Percentiles rank a stretch among this genome's conserved stretches.
These are phyloP conservation scores for Dolomedes plantarius DNA, from an alignment of 2,888 invertebrate genomes.

Conservation along the genomic window DNA sequence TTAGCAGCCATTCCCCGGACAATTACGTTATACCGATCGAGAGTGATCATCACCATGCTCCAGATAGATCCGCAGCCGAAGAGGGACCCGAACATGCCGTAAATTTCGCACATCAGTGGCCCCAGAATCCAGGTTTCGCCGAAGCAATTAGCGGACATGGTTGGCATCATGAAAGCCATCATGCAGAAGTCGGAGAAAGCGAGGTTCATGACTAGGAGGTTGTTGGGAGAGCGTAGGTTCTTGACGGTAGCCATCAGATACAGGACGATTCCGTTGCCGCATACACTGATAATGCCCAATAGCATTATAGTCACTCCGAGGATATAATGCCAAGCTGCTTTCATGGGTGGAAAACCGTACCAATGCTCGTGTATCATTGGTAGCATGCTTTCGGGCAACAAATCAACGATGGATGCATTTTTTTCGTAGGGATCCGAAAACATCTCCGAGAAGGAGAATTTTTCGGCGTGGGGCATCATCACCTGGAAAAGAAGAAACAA, in stretches of 20 bases:
- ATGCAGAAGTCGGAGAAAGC: constrained; percentile 93
- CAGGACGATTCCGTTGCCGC: constrained; percentile 84
- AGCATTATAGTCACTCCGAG: constrained; percentile 82
- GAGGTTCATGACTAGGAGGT: constrained; percentile 91
- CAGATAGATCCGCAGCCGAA: constrained; percentile 94
- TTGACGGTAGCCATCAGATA: constrained; percentile 85
- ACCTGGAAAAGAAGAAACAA: constrained; percentile 37
- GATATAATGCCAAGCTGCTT: constrained; percentile 89
- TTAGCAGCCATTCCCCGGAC: constrained; percentile 91
- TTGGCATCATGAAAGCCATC: constrained; percentile 88
- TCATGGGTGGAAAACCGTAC: constrained; percentile 92
- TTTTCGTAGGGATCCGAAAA: constrained; percentile 56
- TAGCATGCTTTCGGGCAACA: constrained; percentile 86
- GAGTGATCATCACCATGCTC: constrained; percentile 93
- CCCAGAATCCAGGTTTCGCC: constrained; percentile 85
- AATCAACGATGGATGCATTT: constrained; percentile 79
- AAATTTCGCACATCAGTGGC: constrained; percentile 84
- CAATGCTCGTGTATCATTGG: constrained; percentile 87
- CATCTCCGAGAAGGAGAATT: constrained; percentile 11
- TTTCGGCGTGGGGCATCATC: constrained; percentile 21
- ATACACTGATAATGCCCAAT: constrained; percentile 82
- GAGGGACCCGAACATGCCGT: constrained; percentile 82
- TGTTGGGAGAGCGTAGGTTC: constrained; percentile 76
- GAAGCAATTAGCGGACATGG: constrained; percentile 90
- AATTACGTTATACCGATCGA: constrained; percentile 95